A percentile compares a stretch with the other conserved stretches of the same genome.
phyloP scores from a whole-genome alignment of 1,140 invertebrate species.

The Pseudomyrmex concolor region DNA sequence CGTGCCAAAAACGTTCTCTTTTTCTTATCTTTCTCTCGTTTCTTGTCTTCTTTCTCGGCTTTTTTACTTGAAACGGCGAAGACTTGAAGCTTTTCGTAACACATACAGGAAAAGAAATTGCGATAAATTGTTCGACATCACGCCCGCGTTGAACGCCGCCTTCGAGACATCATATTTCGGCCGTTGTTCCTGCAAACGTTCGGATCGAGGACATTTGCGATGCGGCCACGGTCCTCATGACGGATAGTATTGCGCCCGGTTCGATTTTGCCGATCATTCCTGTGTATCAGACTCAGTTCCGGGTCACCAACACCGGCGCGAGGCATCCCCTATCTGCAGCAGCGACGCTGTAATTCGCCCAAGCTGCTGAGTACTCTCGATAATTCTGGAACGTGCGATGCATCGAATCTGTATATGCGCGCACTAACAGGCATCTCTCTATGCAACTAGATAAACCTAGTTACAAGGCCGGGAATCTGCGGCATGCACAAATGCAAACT shows the following conservation, averaged over 20 bases:
- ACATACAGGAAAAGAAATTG: not conserved
- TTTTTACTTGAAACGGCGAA: not conserved
- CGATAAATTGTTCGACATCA: constrained; percentile 44
- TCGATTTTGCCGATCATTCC: constrained; percentile 66
- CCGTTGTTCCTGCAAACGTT: constrained; percentile 45
- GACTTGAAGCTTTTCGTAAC: not conserved
- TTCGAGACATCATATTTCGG: constrained; percentile 14
- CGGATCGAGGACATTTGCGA: constrained; percentile 32
- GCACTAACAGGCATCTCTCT: constrained; percentile 65
- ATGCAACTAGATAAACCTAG: constrained; percentile 77
- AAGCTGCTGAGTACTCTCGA: constrained; percentile 79
- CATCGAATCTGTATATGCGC: constrained; percentile 75
- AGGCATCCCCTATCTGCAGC: constrained; percentile 69
- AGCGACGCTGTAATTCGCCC: constrained; percentile 71
- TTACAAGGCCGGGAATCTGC: constrained; percentile 71
- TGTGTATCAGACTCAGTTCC: constrained; percentile 33
- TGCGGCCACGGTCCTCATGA: constrained; percentile 45
- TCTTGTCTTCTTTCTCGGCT: not conserved
- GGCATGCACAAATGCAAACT: constrained; percentile 71
- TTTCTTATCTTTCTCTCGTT: not conserved
- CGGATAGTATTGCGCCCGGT: constrained; percentile 35
- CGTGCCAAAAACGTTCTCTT: constrained; percentile 25
- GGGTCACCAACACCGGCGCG: constrained; percentile 43
- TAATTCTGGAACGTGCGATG: constrained; percentile 80
- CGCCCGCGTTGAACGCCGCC: not conserved